Evolutionary conservation across 2,113 vertebrate genomes (phyloP), one percentile per base, ranked within the genome.

Genomic region (Ranitomeya imitator): DNA sequence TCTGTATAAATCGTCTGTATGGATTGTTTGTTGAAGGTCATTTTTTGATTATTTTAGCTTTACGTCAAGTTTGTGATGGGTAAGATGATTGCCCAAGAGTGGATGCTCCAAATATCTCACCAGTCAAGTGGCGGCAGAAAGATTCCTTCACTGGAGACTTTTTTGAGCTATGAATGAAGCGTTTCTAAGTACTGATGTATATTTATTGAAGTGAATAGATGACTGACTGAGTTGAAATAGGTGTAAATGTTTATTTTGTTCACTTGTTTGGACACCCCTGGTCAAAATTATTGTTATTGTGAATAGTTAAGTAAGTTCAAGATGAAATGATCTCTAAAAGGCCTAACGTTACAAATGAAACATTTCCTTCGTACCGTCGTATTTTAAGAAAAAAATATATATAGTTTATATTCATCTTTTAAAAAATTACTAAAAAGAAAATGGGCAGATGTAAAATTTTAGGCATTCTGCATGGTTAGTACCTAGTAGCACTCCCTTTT

Each of bases 1-100:
- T 91, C 91, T 90, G 89, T 91, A 89, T 91, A 91, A 31, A 91
- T 91, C 93, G 92, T 90, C 91, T 86, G 92, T 92, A 92, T 90
- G 86, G 88, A 13, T 91, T 91, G 91, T 92, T 91, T 90, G 91
- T 89, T 90, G 15, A 85, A 90, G 85, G 84, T 1, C 83, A 26
- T 90, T 45, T 85, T 85, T 88, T 89, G 85, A 85, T 91, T 87
- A 57, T 87, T 87, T 78, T 78, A 54, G 26, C 52, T 77, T 52
- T 19, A 77, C 15, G 73, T 86, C 37, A 79, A 79, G 76, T 65
- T 37, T 65, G 74, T 65, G 51, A 86, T n/a, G 74, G 74, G 74
- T 18, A 55, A 69, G 77, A 54, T 31, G 77, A 80, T 79, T 86
- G 85, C 85, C n/a, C 57, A 79, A 45, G 74, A 78, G 65, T 21